Evolutionary conservation across 2,888 invertebrate species (phyloP).

Genomic region (Halictus ligatus): DNA sequence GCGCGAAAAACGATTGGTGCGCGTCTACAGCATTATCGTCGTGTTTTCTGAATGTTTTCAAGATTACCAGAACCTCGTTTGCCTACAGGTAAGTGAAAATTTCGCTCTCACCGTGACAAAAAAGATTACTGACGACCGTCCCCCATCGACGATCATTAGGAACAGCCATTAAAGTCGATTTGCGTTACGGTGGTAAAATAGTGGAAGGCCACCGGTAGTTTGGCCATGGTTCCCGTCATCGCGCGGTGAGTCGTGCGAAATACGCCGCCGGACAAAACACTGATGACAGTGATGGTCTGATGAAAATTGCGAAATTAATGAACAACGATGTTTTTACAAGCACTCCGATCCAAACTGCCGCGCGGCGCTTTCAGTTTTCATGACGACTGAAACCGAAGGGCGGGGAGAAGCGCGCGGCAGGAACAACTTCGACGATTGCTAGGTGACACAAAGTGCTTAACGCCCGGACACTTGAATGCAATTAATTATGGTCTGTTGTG

Average conservation of each 20-base stretch:
- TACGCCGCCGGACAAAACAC: neutral
- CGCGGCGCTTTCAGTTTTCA: neutral
- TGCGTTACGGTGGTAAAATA: slow-evolving; percentile 62
- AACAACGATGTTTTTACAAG: slow-evolving; percentile 13
- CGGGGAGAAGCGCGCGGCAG: neutral
- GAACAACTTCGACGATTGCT: slow-evolving; percentile 24
- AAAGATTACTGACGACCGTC: slow-evolving; percentile 59
- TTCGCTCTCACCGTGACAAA: slow-evolving; percentile 59
- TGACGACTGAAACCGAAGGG: slow-evolving; percentile 7
- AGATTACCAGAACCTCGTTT: slow-evolving; percentile 59
- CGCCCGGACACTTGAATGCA: slow-evolving; percentile 15
- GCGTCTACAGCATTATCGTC: neutral
- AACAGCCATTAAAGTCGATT: slow-evolving; percentile 71
- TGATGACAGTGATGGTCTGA: slow-evolving; percentile 20
- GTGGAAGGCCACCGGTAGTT: slow-evolving; percentile 31
- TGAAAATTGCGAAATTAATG: slow-evolving; percentile 31
- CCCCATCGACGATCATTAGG: slow-evolving; percentile 68
- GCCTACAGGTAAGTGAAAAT: slow-evolving; percentile 68
- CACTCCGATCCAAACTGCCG: neutral
- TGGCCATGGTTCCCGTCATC: slow-evolving; percentile 40
- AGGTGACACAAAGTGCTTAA: slow-evolving; percentile 3
- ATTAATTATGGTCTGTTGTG: slow-evolving; percentile 32
- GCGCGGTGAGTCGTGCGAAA: slow-evolving; percentile 42
- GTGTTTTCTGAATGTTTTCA: slow-evolving; percentile 11
- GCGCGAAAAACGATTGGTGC: neutral